phyloP scores from a whole-genome alignment of 2,888 invertebrate genomes.

The Drosophila flavopinicola region DNA sequence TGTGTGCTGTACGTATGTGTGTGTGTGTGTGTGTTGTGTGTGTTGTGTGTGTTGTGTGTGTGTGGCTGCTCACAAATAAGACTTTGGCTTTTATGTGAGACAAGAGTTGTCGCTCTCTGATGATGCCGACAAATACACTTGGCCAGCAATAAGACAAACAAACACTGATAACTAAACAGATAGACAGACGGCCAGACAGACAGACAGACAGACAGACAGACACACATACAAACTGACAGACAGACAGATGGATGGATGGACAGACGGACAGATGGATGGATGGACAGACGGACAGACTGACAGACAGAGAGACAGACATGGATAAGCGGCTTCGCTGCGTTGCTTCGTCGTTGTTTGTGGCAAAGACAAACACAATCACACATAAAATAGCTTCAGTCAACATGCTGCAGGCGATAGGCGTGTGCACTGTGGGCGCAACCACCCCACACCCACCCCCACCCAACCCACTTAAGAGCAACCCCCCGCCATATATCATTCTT shows the following conservation, averaged over 20 bases:
- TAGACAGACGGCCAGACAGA: not conserved
- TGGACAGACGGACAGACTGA: not conserved
- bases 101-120: constrained; percentile 8
- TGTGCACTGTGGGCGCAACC: not conserved
- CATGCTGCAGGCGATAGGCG: constrained; percentile 23
- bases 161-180: constrained; percentile 23
- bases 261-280: not conserved
- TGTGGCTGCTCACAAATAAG: constrained; percentile 41
- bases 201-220: not conserved
- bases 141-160: constrained; percentile 46
- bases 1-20: not conserved
- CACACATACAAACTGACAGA: constrained; percentile 1
- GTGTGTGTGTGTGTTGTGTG: not conserved
- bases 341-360: constrained; percentile 45
- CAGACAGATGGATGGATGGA: constrained; percentile 1
- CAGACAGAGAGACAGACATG: constrained; percentile 15
- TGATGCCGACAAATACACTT: constrained; percentile 50
- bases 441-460: not conserved
- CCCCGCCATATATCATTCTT: constrained; percentile 12
- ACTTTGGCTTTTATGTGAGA: constrained; percentile 38
- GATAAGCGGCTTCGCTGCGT: constrained; percentile 41
- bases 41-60: not conserved
- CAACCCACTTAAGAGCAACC: no score
- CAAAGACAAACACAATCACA: constrained; percentile 63
- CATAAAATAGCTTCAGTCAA: constrained; percentile 57